Percentiles rank a stretch among this genome's conserved stretches.
Conservation (phyloP, 2,113 vertebrate genomes). For the Pao palembangensis region DNA sequence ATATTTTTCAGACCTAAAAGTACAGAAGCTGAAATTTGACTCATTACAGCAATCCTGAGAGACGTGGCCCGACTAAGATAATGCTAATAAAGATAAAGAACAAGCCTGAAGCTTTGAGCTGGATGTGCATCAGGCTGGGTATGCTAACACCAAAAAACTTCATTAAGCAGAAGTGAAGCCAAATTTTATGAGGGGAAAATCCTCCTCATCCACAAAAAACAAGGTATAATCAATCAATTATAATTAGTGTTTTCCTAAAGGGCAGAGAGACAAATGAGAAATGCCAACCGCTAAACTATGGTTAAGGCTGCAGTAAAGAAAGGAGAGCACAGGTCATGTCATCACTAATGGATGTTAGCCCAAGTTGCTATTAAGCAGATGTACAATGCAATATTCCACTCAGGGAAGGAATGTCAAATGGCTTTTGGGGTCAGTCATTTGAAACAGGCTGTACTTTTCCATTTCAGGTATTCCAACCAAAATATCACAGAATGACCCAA, state of each 20-base stretch:
- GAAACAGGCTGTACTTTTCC: slow-evolving; percentile 31
- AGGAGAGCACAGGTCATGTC: slow-evolving; percentile 41
- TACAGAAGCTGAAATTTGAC: slow-evolving; percentile 1
- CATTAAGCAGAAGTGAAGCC: slow-evolving; percentile 32
- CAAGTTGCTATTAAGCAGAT: slow-evolving; percentile 47
- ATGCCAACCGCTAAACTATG: slow-evolving; percentile 43
- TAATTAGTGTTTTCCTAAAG: slow-evolving; percentile 37
- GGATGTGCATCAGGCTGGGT: not conserved
- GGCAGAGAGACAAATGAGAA: slow-evolving; percentile 44
- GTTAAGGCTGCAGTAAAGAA: slow-evolving; percentile 22
- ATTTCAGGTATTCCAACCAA: slow-evolving; percentile 36
- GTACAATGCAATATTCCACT: slow-evolving; percentile 26
- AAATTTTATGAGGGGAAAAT: slow-evolving; percentile 53
- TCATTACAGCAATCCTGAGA: not conserved
- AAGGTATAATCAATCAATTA: slow-evolving; percentile 51
- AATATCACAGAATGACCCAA: slow-evolving; percentile 23
- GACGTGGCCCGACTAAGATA: not conserved
- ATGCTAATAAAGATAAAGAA: not conserved
- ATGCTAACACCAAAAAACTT: slow-evolving; percentile 40
- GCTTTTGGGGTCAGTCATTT: slow-evolving; percentile 28
- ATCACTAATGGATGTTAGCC: slow-evolving; percentile 34
- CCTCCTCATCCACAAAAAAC: slow-evolving; percentile 27
- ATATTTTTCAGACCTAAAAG: not conserved
- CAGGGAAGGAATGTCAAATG: slow-evolving; percentile 26
- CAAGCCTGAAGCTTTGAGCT: no score